Conservation (phyloP, 2,797 vertebrate species). For the Clarias laeviceps region DNA sequence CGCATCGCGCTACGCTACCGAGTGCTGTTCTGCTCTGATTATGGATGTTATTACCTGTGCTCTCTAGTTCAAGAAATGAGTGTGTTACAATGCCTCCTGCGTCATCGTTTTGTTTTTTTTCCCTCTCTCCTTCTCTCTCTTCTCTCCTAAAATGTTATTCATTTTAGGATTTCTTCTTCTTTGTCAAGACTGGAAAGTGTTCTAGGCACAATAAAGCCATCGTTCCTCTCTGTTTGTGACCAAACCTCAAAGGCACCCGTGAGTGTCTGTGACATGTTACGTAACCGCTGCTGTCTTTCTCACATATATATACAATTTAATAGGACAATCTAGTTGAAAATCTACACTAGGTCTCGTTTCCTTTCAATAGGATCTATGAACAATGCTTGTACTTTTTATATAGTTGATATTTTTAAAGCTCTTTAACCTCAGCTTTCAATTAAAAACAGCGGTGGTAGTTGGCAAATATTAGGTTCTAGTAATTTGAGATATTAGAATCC, state of each 20-base stretch:
- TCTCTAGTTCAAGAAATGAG: constrained; percentile 57
- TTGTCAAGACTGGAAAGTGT: constrained; percentile 13
- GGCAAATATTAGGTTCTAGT: not conserved
- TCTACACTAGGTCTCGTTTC: not conserved
- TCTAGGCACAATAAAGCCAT: constrained; percentile 2
- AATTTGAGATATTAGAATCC: not conserved
- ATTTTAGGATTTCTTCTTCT: not conserved
- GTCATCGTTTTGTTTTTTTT: not conserved
- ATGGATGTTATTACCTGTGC: constrained; percentile 63
- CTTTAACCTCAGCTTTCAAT: not conserved
- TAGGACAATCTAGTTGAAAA: not conserved
- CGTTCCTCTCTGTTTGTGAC: not conserved
- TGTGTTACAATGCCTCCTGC: constrained; percentile 42
- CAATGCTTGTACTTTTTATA: not conserved
- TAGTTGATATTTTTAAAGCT: not conserved
- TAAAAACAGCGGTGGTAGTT: not conserved
- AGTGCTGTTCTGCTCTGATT: constrained; percentile 69
- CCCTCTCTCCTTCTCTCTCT: not conserved
- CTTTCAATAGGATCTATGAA: not conserved
- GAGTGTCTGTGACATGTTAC: not conserved
- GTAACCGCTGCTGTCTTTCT: no score
- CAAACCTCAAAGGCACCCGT: not conserved
- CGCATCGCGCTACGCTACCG: constrained; percentile 69
- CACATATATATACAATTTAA: not conserved
- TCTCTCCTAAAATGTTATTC: not conserved